Conservation (phyloP, 2,888 invertebrate genomes). For the Cataglyphis altisquamis region DNA sequence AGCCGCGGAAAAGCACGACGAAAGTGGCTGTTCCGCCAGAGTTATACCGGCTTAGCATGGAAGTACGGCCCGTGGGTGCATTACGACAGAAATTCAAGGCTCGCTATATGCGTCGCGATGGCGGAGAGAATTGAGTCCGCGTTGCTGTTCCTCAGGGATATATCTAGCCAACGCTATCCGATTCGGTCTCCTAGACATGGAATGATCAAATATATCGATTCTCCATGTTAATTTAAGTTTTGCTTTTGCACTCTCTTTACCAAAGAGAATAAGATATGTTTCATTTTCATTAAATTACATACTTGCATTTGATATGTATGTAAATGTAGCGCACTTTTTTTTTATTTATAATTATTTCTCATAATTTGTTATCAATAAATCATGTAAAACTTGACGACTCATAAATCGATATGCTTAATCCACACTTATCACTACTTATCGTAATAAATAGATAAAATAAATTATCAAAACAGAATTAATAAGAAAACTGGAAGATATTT, state of each 20-base stretch:
- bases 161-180: conserved; percentile 39
- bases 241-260: not conserved
- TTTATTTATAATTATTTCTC: not conserved
- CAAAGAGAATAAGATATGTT: not conserved
- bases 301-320: not conserved
- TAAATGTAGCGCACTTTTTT: not conserved
- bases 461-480: conserved; percentile 3
- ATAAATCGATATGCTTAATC: conserved; percentile 14
- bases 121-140: conserved; percentile 65
- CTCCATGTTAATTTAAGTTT: not conserved
- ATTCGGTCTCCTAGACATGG: conserved; percentile 11
- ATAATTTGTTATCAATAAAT: not conserved
- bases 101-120: conserved; percentile 44
- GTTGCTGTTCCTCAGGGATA: conserved; percentile 38
- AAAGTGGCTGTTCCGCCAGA: conserved; percentile 69
- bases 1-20: conserved; percentile 67
- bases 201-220: not conserved
- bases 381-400: not conserved
- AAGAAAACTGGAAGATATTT: conserved; percentile 33
- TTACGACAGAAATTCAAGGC: conserved; percentile 69
- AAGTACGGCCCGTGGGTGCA: conserved; percentile 60
- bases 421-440: conserved; percentile 12
- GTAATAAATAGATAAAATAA: conserved; percentile 22
- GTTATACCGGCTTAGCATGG: conserved; percentile 61
- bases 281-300: not conserved